A percentile compares a stretch with the other conserved stretches of the same genome.
Evolutionary conservation across 1,140 invertebrate genomes (phyloP).

Genomic region (Heliothis virescens): DNA sequence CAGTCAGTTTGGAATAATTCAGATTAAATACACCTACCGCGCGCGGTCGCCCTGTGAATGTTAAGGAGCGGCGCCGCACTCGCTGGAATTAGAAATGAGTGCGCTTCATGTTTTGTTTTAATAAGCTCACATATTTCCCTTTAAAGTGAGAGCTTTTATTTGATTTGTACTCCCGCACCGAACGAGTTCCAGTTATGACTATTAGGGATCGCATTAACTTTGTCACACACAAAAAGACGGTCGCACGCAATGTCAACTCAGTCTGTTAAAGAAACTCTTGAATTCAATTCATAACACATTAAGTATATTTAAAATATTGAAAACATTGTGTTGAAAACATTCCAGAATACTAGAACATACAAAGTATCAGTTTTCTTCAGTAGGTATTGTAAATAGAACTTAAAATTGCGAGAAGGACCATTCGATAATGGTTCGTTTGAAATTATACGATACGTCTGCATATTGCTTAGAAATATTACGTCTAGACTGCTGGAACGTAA

Average conservation of each 20-base stretch:
- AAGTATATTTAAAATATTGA: background rate
- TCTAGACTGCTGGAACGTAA: conserved; percentile 82
- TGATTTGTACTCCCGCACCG: conserved; percentile 62
- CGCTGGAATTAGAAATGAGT: conserved; percentile 78
- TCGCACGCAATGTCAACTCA: background rate
- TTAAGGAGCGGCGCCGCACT: conserved; percentile 69
- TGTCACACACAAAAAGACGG: conserved; percentile 6
- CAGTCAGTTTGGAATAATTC: conserved; percentile 80
- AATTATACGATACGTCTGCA: conserved; percentile 55
- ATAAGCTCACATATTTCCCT: conserved; percentile 79
- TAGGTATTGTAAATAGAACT: background rate
- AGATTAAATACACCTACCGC: conserved; percentile 83
- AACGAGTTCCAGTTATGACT: conserved; percentile 66
- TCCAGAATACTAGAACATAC: background rate
- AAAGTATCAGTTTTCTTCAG: background rate
- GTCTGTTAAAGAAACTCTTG: conserved; percentile 6
- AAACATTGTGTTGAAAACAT: background rate
- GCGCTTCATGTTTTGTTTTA: conserved; percentile 77
- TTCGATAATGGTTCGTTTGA: conserved; percentile 19
- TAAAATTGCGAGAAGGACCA: background rate
- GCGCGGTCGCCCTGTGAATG: conserved; percentile 69
- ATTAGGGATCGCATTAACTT: conserved; percentile 57
- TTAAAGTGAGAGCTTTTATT: conserved; percentile 76
- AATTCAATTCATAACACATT: conserved; percentile 1
- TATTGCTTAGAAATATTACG: conserved; percentile 77